phyloP scores from a whole-genome alignment of 2,113 vertebrate genomes.

The Crotalus helleri region DNA sequence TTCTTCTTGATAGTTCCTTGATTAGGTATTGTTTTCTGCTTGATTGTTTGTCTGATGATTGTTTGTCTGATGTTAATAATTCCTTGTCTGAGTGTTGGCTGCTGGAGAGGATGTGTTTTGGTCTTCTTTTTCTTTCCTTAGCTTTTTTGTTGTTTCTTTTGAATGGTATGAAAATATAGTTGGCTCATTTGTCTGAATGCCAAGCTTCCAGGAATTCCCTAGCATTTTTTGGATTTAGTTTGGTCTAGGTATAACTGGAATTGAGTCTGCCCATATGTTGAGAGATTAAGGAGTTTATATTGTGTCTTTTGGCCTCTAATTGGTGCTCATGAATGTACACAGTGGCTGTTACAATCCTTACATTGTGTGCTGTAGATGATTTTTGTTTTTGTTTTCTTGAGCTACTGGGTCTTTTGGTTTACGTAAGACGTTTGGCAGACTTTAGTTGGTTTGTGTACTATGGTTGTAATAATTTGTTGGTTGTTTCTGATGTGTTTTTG shows the following conservation, averaged over 20 bases:
- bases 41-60: neutral
- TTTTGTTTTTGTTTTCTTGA: neutral
- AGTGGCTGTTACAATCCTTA: neutral
- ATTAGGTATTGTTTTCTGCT: neutral
- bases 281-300: neutral
- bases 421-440: neutral
- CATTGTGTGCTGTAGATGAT: neutral
- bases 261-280: neutral
- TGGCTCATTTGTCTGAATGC: neutral
- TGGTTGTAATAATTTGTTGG: neutral
- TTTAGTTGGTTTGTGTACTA: neutral
- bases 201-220: neutral
- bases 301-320: neutral
- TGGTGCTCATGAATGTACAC: neutral
- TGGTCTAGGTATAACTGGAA: neutral
- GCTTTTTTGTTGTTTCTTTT: neutral
- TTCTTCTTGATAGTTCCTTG: neutral
- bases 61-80: neutral
- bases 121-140: neutral
- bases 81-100: neutral
- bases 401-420: neutral
- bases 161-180: too few relatives aligned
- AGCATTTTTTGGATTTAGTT: neutral
- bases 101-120: neutral
- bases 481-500: neutral